These are phyloP conservation scores for Cosmia trapezina DNA, from an alignment of 2,888 invertebrate species.

Conservation along the genomic window DNA sequence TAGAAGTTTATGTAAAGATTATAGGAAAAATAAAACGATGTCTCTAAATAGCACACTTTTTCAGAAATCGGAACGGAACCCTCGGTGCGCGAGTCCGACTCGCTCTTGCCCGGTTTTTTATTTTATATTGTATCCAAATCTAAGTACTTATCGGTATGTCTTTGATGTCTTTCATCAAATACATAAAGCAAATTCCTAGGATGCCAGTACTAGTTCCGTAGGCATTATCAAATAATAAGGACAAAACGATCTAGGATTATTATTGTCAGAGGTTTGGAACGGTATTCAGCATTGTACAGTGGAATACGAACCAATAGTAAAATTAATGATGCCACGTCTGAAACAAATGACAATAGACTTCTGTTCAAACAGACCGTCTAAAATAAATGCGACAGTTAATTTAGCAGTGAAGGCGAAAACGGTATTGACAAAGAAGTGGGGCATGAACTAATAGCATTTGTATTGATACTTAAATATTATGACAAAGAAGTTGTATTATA, in stretches of 20 bases:
- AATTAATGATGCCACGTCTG: constrained; percentile 19
- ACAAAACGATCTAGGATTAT: neutral
- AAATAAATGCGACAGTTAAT: constrained; percentile 21
- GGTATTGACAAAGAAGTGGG: constrained; percentile 4
- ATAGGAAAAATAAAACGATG: too few relatives aligned
- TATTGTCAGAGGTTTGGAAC: neutral
- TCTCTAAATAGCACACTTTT: too few relatives aligned
- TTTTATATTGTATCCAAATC: too few relatives aligned
- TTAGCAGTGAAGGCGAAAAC: constrained; percentile 6
- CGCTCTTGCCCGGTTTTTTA: too few relatives aligned
- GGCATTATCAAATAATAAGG: neutral
- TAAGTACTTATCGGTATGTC: too few relatives aligned
- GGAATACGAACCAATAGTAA: constrained; percentile 23
- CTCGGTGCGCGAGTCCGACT: too few relatives aligned
- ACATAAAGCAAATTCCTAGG: neutral
- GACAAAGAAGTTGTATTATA: constrained; percentile 20
- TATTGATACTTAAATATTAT: constrained; percentile 23
- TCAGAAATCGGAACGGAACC: too few relatives aligned
- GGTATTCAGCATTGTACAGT: neutral
- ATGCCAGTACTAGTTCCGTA: neutral
- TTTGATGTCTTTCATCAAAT: too few relatives aligned
- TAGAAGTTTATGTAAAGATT: too few relatives aligned
- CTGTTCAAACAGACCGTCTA: constrained; percentile 5
- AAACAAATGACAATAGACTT: constrained; percentile 25
- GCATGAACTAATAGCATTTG: neutral